Evolutionary conservation across 1,140 invertebrate species (phyloP).

Genomic region (Trissolcus basalis): DNA sequence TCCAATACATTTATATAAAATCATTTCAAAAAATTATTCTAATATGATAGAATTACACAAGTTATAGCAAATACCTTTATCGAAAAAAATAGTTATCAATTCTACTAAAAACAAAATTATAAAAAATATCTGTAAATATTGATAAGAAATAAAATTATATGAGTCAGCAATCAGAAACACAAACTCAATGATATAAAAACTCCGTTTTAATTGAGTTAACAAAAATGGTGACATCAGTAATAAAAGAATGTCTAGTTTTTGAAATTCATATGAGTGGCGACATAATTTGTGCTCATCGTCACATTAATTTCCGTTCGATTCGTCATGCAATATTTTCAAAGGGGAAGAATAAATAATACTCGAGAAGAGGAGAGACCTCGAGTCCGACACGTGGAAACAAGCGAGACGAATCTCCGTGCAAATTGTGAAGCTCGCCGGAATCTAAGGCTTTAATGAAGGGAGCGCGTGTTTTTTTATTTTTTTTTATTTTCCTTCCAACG

Average conservation of each 20-base stretch:
- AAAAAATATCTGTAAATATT: no score
- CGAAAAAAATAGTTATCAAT: no score
- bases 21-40: no score
- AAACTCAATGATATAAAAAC: no score
- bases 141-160: no score
- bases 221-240: slow-evolving; percentile 1
- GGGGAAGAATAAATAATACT: slow-evolving; percentile 63
- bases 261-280: slow-evolving; percentile 15
- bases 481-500: neutral
- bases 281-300: slow-evolving; percentile 30
- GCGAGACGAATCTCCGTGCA: slow-evolving; percentile 61
- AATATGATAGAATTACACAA: no score
- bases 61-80: no score
- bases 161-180: no score
- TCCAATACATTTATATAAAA: no score
- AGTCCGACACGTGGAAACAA: slow-evolving; percentile 57
- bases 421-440: neutral
- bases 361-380: slow-evolving; percentile 11
- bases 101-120: no score
- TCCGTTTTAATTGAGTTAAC: neutral
- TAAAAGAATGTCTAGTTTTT: slow-evolving; percentile 9
- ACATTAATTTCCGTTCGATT: slow-evolving; percentile 71
- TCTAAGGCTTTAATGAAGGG: neutral
- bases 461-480: neutral
- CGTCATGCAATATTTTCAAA: slow-evolving; percentile 55